Conservation (phyloP, 2,888 invertebrate genomes). For the Tanaodytes sp. region DNA sequence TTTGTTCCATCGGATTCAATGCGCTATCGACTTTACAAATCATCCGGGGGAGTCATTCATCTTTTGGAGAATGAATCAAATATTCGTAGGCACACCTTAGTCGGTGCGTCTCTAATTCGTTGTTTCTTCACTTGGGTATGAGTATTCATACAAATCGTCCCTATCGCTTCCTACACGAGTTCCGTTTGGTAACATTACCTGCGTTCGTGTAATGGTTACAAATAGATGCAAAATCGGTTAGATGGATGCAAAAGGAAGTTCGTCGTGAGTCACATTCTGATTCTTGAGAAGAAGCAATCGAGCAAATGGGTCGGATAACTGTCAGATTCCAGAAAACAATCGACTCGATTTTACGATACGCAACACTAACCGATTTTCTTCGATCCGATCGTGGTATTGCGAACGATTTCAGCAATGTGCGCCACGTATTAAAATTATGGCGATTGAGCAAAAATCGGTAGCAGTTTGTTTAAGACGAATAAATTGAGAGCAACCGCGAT, state of each 20-base stretch:
- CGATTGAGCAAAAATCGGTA: too few species aligned
- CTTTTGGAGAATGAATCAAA: constrained; percentile 19
- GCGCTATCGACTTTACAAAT: not conserved
- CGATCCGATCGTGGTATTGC: too few species aligned
- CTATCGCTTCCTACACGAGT: constrained; percentile 52
- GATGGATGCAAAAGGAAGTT: constrained; percentile 6
- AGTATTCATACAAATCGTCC: constrained; percentile 46
- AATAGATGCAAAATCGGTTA: constrained; percentile 28
- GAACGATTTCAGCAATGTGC: too few species aligned
- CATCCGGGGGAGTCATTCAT: constrained; percentile 20
- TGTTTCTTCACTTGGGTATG: constrained; percentile 42
- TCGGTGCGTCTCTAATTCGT: constrained; percentile 36
- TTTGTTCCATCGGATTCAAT: too few species aligned
- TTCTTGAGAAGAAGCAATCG: constrained; percentile 26
- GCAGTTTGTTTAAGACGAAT: too few species aligned
- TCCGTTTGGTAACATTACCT: constrained; percentile 44
- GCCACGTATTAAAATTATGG: too few species aligned
- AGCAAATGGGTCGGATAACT: constrained; percentile 28
- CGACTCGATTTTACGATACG: too few species aligned
- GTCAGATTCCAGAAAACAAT: too few species aligned
- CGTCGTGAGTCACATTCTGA: constrained; percentile 41
- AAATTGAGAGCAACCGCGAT: too few species aligned
- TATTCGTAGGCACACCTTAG: constrained; percentile 36
- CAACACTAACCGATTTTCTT: too few species aligned
- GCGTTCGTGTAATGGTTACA: constrained; percentile 42